Evolutionary conservation across 2,797 vertebrate genomes (phyloP), one percentile per base, ranked within the genome.

Genomic region (Fistularia commersonii): DNA sequence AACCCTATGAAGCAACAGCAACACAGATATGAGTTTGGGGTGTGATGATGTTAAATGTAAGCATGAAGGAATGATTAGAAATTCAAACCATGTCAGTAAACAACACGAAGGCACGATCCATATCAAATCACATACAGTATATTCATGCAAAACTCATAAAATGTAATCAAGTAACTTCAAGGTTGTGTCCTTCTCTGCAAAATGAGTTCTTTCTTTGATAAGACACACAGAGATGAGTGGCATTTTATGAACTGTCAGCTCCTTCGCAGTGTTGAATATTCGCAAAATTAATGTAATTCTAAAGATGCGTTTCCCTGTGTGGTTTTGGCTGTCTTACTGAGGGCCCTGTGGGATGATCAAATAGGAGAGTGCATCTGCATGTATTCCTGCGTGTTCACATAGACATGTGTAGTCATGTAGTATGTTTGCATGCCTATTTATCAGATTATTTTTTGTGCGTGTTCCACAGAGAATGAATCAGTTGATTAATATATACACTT

Each of bases 91-190:
- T 60, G 74, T 76, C 56, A 69, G 53, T 64, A 68, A 47, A 51
- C 67, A 41, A 15, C 53, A 66, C 47, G 63, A 48, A 53, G 48
- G 45, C 49, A 42, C 65, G 68, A 77, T 77, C 66, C 69, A 73
- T 68, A 68, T 69, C 57, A 61, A 67, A 79, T 79, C 72, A 69
- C 61, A 76, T 65, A 23, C 23, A 23, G 23, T 23, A 66, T 70
- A 77, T 80, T 72, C 54, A 69, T 35, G 67, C 55, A 62, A 67
- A 76, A 48, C 59, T 76, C 72, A 76, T 76, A 39, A 69, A 56
- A 76, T 60, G 7, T 67, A 78, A 85, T 72, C 74, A 60, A 67
- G 72, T 68, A 61, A 55, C 41, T 70, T 69, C 52, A 46, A 48
- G 48, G 54, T 23, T 38, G 33, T 59, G 52, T 45, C 57, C 35